These are phyloP conservation scores for Linhomoeus sp. DNA, from an alignment of 2,888 invertebrate genomes.

Conservation along the genomic window DNA sequence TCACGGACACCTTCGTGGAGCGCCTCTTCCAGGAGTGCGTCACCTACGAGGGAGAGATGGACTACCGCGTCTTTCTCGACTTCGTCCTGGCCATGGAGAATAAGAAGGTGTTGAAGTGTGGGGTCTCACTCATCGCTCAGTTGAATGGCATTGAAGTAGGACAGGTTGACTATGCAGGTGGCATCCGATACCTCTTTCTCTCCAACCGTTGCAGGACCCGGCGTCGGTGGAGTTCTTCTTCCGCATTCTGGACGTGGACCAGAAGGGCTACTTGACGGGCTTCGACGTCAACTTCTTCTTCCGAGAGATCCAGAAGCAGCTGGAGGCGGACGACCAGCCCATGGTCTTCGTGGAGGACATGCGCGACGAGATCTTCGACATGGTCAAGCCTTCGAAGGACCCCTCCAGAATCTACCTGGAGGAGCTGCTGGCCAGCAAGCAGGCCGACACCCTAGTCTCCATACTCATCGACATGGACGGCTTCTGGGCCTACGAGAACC, in stretches of 20 bases:
- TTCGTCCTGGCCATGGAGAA: constrained; percentile 81
- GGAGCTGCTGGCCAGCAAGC: constrained; percentile 61
- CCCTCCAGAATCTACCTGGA: constrained; percentile 56
- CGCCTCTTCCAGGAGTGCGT: constrained; percentile 38
- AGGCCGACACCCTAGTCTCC: constrained; percentile 77
- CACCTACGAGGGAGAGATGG: constrained; percentile 70
- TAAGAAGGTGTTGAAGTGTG: too few species aligned
- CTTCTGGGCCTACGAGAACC: constrained; percentile 87
- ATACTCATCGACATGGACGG: constrained; percentile 84
- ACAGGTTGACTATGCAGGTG: too few species aligned
- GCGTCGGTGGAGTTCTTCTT: constrained; percentile 78
- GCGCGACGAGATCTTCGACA: constrained; percentile 91
- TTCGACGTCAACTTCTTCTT: constrained; percentile 83
- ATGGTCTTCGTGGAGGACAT: constrained; percentile 77
- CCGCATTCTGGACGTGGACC: constrained; percentile 67
- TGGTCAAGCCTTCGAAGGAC: constrained; percentile 64
- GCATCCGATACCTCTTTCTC: too few species aligned
- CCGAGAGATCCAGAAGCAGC: constrained; percentile 71
- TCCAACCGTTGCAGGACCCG: constrained; percentile 49
- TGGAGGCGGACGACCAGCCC: constrained; percentile 66
- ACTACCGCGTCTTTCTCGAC: constrained; percentile 87
- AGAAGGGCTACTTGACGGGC: constrained; percentile 63
- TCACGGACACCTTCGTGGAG: constrained; percentile 72
- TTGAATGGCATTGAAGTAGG: too few species aligned
- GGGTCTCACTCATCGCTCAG: too few species aligned